Base-by-base conservation (phyloP, 2,113 vertebrate genomes). In the Amphiprion ocellaris region DNA sequence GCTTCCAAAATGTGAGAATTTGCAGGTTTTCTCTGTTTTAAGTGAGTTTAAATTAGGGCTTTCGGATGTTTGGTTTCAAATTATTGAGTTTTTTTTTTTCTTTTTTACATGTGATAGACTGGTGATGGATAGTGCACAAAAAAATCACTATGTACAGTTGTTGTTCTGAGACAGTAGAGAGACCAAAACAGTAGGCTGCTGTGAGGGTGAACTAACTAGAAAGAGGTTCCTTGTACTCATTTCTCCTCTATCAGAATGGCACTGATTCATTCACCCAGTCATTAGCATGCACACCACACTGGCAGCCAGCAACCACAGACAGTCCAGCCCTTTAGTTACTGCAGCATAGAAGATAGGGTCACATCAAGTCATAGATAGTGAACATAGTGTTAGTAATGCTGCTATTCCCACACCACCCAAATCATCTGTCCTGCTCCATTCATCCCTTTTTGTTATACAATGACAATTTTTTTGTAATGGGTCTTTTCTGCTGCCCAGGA, bases 211-310 rank as follows among this genome's bases (percentile, higher is more conserved):
- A 73, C 47, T 28, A 68, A 67, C 80, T 26, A 90, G 78, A 91
- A 92, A 92, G 79, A 78, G 71, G 37, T 62, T 90, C 86, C 89
- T 93, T 93, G 90, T 93, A 33, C 82, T 90, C 75, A 19, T 60
- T 89, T 77, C 86, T 89, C 65, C 77, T 79, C 86, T 24, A 71
- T 83, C 84, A 88, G 88, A 92, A 89, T 87, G 82, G 79, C 83
- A 66, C 80, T 11, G 82, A 92, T 93, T 93, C 90, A 92, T 93
- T 86, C 85, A 75, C 6, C n/a, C 41, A 4, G 33, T 77, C 87
- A 93, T 93, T 91, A 92, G 90, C 85, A 94, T 94, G 88, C 93
- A 77, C 81, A 56, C 82, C 80, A 81, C 90, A 87, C 60, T 82
- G 83, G 63, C 79, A 68, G 81, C 74, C 52, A 87, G 85, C 30